These are phyloP conservation scores for Coboldia fuscipes DNA, from an alignment of 1,140 invertebrate species.

Conservation along the genomic window DNA sequence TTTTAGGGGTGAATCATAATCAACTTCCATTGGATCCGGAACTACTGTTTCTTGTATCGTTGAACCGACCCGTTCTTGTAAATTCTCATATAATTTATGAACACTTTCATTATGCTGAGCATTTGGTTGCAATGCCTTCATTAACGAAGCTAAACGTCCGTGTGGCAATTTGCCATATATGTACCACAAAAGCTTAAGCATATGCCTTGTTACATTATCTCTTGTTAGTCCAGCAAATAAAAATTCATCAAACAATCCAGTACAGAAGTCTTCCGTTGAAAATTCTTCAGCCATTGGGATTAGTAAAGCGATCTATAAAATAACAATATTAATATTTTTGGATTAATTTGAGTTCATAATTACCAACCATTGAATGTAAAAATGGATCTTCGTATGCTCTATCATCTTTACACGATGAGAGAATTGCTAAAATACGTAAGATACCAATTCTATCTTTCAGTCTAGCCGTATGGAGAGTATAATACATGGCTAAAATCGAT, in stretches of 20 bases:
- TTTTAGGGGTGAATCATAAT: conserved; percentile 65
- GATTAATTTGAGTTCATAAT: conserved; percentile 3
- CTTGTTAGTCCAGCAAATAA: conserved; percentile 70
- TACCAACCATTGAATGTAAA: conserved; percentile 61
- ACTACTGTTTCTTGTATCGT: conserved; percentile 34
- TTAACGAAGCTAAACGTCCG: conserved; percentile 52
- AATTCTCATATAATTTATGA: conserved; percentile 51
- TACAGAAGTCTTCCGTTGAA: conserved; percentile 82
- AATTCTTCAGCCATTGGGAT: conserved; percentile 85
- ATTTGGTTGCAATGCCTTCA: conserved; percentile 74
- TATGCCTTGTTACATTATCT: conserved; percentile 85
- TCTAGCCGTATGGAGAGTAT: conserved; percentile 68
- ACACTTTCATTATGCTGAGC: conserved; percentile 68
- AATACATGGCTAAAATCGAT: conserved; percentile 86
- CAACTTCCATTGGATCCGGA: conserved; percentile 35
- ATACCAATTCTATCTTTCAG: conserved; percentile 65
- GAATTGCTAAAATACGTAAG: conserved; percentile 65
- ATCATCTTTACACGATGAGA: conserved; percentile 79
- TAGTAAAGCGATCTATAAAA: conserved; percentile 49
- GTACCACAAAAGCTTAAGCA: conserved; percentile 82
- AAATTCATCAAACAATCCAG: conserved; percentile 89
- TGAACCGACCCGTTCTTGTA: conserved; percentile 56
- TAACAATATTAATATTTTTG: conserved; percentile 5
- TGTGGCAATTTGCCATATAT: conserved; percentile 70
- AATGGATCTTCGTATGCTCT: conserved; percentile 89